A percentile compares a stretch with the other conserved stretches of the same genome.
phyloP scores from a whole-genome alignment of 2,797 vertebrate genomes.

The Acrocephalus scirpaceus region DNA sequence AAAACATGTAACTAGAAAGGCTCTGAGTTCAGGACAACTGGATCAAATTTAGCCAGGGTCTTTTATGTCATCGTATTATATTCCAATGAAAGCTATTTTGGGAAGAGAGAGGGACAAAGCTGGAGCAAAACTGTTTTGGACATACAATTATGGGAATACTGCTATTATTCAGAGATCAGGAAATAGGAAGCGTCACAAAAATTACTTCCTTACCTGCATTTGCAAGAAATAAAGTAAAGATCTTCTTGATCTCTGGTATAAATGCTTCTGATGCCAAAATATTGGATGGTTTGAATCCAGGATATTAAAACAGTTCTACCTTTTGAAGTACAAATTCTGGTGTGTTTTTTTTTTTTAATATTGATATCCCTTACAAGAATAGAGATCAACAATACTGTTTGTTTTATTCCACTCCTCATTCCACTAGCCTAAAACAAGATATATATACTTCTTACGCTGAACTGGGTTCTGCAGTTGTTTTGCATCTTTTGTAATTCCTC shows the following conservation, averaged over 20 bases:
- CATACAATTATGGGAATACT: conserved; percentile 32
- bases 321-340: conserved; percentile 10
- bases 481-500: not conserved
- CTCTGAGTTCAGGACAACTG: not conserved
- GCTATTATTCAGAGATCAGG: conserved; percentile 33
- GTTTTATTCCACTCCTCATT: not conserved
- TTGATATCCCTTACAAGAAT: not conserved
- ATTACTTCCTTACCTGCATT: conserved; percentile 65
- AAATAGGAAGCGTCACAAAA: conserved; percentile 54
- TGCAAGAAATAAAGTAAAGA: conserved; percentile 50
- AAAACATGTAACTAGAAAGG: not conserved
- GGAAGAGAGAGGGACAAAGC: conserved; percentile 8
- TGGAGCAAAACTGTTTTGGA: conserved; percentile 14
- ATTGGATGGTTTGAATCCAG: conserved; percentile 1
- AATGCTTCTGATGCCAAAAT: conserved; percentile 18
- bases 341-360: not conserved
- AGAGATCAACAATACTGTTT: not conserved
- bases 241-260: conserved; percentile 37
- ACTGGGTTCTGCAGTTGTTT: not conserved
- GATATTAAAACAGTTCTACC: conserved; percentile 14
- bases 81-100: conserved; percentile 17
- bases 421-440: not conserved
- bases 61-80: conserved; percentile 4
- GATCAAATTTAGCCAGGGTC: conserved; percentile 12
- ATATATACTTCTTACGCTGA: not conserved